Base-by-base conservation (phyloP, 2,888 invertebrate genomes). In the Scaptomyza parva region DNA sequence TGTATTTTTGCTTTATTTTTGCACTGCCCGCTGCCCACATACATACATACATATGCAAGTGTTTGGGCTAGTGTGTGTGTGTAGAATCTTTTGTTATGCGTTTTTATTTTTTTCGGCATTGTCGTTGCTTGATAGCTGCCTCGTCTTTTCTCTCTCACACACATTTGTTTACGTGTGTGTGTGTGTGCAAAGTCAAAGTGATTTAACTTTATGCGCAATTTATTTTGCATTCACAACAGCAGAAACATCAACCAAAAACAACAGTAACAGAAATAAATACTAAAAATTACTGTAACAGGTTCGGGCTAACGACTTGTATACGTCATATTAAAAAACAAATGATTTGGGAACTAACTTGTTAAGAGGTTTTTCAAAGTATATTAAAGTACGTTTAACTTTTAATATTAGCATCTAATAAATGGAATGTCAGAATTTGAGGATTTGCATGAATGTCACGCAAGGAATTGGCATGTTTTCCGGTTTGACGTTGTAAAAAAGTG, bases 181-280 rank as follows among this genome's bases (percentile, higher is more conserved):
- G 65, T 70, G 57, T 70, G 66, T 70, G 70, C 68, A 74, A 69
- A 88, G 87, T 86, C 86, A 82, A 89, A 86, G 89, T 89, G 90
- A 90, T 89, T 90, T 90, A 90, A 90, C 83, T 88, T 90, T 89
- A 83, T 90, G 90, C 90, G 89, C 89, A 90, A 86, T 90, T 90
- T 88, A 89, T 90, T 89, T 88, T 83, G 88, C 82, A 89, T 89
- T 86, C 68, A 70, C 59, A 74, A 64, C 50, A 83, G 62, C 71
- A 73, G 47, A 39, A 74, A 40, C 61, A 76, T 57, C 58, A 63
- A 60, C 60, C 48, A 65, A 58, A 62, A 53, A 48, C 54, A 66
- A 51, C 60, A 67, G 50, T 37, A 52, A 17, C 44, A 39, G 28
- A 50, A 64, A 70, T 77, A 59, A 50, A 58, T 17, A 67, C 5